Evolutionary conservation across 2,797 vertebrate genomes (phyloP), one percentile per base, ranked within the genome.

Genomic region (Acipenser ruthenus): DNA sequence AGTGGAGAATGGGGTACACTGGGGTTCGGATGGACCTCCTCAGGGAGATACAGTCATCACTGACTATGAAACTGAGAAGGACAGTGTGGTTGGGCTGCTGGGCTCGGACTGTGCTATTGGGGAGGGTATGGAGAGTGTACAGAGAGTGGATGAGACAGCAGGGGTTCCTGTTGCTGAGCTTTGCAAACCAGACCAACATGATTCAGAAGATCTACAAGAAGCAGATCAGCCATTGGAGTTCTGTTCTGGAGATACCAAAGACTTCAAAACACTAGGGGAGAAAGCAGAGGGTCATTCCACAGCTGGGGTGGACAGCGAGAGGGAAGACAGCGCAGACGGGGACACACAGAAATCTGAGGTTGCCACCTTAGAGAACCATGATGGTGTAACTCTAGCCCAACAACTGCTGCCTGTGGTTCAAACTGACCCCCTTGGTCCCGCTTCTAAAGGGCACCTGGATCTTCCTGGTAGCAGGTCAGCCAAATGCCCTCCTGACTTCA

Each of bases 261-360:
- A 37, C 5, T 37, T 37, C 37, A 37, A 37, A 37, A 37, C 37
- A 37, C 37, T 37, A 37, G 68, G 59, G 65, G 47, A n/a, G 48
- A 2, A 12, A 7, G 52, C 65, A 62, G 65, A 65, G 49, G 62
- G 51, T 10, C 66, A 63, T 4, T 6, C 5, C 8, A 48, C 8
- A 58, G 8, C 65, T 13, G 47, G 58, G 58, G 6, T 66, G 69
- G 70, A 69, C 51, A 61, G 13, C 68, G 18, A 60, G 56, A 7
- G n/a, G 56, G 56, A 58, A 68, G 37, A 53, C 59, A 60, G 15
- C 10, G 66, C 7, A 6, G 53, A 13, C 62, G 55, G 66, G 37
- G 65, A 69, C 10, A 60, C 11, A 49, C n/a, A 71, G 47, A 37
- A 37, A 37, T 37, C 23, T 37, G 23, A 37, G 23, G 23, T 37